These are phyloP conservation scores for Cephalopholis sonnerati DNA, from an alignment of 2,113 vertebrate species.

Conservation along the genomic window DNA sequence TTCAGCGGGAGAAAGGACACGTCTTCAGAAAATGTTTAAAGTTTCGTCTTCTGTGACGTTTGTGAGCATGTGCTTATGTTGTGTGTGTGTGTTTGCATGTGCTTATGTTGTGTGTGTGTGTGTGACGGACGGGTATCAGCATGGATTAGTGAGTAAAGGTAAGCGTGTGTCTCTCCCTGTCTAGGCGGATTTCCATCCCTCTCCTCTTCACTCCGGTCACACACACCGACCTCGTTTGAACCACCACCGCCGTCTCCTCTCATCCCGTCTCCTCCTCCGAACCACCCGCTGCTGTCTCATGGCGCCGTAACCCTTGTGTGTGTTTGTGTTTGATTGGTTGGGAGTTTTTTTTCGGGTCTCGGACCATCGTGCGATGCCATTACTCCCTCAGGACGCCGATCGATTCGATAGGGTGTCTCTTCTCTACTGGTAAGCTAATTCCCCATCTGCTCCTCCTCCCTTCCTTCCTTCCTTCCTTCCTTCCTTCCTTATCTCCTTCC, in stretches of 20 bases:
- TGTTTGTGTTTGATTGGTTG: slow-evolving; percentile 23
- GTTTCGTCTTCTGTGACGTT: neutral
- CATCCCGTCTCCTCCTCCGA: slow-evolving; percentile 29
- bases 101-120: slow-evolving; percentile 1
- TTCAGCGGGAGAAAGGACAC: neutral
- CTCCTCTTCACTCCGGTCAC: slow-evolving; percentile 67
- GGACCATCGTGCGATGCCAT: slow-evolving; percentile 80
- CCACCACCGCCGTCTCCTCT: slow-evolving; percentile 51
- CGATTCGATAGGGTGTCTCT: slow-evolving; percentile 88
- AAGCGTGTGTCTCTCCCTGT: slow-evolving; percentile 79
- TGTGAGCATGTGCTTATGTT: slow-evolving; percentile 3
- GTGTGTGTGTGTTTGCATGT: slow-evolving; percentile 17
- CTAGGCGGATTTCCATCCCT: slow-evolving; percentile 74
- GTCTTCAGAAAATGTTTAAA: slow-evolving; percentile 1
- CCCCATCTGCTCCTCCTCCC: neutral
- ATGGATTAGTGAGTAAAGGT: slow-evolving; percentile 87
- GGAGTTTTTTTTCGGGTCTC: slow-evolving; percentile 16
- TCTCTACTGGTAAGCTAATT: slow-evolving; percentile 87
- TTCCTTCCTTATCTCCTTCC: too few species aligned
- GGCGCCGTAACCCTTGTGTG: slow-evolving; percentile 16
- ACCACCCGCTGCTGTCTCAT: slow-evolving; percentile 17
- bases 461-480: neutral
- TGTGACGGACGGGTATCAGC: slow-evolving; percentile 68
- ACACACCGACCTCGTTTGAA: slow-evolving; percentile 75
- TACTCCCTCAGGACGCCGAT: slow-evolving; percentile 86